These are phyloP conservation scores for Ips typographus DNA, from an alignment of 1,140 invertebrate species.

Conservation along the genomic window DNA sequence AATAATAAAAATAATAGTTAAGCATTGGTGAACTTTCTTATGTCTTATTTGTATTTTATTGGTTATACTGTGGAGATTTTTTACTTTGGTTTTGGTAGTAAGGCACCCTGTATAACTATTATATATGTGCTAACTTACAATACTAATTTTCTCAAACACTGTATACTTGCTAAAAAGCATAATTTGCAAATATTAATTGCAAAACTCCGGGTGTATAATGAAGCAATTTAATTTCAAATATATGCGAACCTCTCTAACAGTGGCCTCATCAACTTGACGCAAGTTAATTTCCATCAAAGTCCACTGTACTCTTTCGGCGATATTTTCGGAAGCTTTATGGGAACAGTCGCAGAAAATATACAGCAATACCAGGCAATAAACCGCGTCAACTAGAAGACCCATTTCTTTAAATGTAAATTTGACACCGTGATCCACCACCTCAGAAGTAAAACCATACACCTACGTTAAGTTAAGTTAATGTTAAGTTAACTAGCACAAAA, in stretches of 20 bases:
- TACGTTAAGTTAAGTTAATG: slow-evolving; percentile 19
- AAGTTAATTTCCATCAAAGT: slow-evolving; percentile 58
- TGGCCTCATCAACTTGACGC: slow-evolving; percentile 55
- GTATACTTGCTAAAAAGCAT: no score
- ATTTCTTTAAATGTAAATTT: slow-evolving; percentile 63
- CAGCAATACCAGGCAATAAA: slow-evolving; percentile 59
- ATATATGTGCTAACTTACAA: no score
- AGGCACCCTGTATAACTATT: no score
- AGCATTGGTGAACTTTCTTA: no score
- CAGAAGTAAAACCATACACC: slow-evolving; percentile 62
- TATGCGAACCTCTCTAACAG: slow-evolving; percentile 56
- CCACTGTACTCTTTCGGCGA: slow-evolving; percentile 56
- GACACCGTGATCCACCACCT: slow-evolving; percentile 63
- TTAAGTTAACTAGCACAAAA: neutral
- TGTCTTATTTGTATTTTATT: no score
- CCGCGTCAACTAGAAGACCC: slow-evolving; percentile 60
- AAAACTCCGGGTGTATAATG: no score
- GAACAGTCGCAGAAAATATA: slow-evolving; percentile 64
- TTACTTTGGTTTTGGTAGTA: no score
- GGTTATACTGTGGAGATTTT: no score
- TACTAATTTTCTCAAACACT: no score
- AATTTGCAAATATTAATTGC: no score
- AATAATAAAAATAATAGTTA: no score
- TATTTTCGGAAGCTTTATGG: slow-evolving; percentile 59
- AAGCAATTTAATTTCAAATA: neutral